Evolutionary conservation across 2,113 vertebrate genomes (phyloP).

Genomic region (Mormoops blainvillei): DNA sequence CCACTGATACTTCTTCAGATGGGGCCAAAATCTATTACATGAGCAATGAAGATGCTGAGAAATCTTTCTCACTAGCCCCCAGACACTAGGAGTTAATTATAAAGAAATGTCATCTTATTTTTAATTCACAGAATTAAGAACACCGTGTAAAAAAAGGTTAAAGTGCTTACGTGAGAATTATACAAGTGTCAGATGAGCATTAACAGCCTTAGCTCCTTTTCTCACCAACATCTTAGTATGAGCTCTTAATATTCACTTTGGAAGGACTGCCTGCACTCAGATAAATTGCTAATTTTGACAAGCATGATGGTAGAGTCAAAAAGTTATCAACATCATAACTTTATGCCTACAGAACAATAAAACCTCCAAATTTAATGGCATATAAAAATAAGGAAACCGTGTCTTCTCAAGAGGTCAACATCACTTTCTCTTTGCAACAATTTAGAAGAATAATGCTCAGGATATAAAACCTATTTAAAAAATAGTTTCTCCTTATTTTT

Average conservation of each 20-base stretch:
- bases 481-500: neutral
- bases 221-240: neutral
- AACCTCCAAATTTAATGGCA: neutral
- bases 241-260: neutral
- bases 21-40: neutral
- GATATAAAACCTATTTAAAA: neutral
- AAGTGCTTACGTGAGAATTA: neutral
- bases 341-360: neutral
- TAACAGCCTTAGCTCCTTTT: conserved; percentile 1
- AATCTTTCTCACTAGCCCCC: neutral
- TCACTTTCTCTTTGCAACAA: neutral
- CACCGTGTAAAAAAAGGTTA: conserved; percentile 11
- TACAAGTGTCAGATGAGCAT: conserved; percentile 3
- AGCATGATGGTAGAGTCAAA: neutral
- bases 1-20: neutral
- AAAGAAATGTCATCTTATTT: neutral
- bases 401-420: neutral
- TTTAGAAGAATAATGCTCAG: neutral
- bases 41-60: neutral
- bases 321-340: neutral
- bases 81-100: neutral
- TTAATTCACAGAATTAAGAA: conserved; percentile 14
- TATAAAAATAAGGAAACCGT: neutral
- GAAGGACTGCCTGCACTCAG: neutral
- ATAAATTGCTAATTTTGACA: neutral